Base-by-base conservation (phyloP, 1,140 invertebrate species). In the Macrosteles quadrilineatus region DNA sequence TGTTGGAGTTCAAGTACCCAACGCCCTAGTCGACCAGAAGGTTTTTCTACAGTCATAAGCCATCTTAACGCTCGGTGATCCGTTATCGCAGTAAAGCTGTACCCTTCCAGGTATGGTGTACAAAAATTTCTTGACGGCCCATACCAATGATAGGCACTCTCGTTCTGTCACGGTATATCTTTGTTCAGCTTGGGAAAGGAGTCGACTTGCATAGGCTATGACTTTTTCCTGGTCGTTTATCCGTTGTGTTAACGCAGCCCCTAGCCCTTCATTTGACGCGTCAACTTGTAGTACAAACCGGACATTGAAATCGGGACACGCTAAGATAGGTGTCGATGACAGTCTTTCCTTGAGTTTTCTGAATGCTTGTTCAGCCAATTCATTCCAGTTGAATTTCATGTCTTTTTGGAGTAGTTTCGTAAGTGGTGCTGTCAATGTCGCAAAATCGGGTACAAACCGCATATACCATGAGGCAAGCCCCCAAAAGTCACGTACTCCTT, bases 131-230 rank as follows among this genome's bases (percentile, higher is more conserved):
- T 78, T 71, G 2, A 83, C 75, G 0, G 76, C 77, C 66, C 74
- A 77, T n/a, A 82, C 55, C 2, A 83, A 68, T 12, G 79, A 82
- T 27, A 84, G 71, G 50, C 75, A 76, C 76, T 85, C 83, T 64
- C 72, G 68, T 74, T 84, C 78, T 0, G 77, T 81, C 0, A 74
- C 74, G 1, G 73, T 63, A 69, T 79, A 84, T 9, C 79, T 79
- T 40, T 47, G 64, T 76, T 84, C 81, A 4, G 68, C 11, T 9
- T 70, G 50, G 27, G 45, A 68, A 9, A 83, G 53, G 3, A 70
- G 67, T 11, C 79, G 64, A 23, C 77, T 77, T n/a, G 75, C 74
- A 72, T 81, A 82, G 0, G 74, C 74, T 32, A 83, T 76, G 0
- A 78, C 76, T 14, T 70, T 47, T 47, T 75, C 72, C 67, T 59